Percentiles rank a stretch among this genome's conserved stretches.
Evolutionary conservation across 2,888 invertebrate genomes (phyloP).

Genomic region (Miltochrista miniata): DNA sequence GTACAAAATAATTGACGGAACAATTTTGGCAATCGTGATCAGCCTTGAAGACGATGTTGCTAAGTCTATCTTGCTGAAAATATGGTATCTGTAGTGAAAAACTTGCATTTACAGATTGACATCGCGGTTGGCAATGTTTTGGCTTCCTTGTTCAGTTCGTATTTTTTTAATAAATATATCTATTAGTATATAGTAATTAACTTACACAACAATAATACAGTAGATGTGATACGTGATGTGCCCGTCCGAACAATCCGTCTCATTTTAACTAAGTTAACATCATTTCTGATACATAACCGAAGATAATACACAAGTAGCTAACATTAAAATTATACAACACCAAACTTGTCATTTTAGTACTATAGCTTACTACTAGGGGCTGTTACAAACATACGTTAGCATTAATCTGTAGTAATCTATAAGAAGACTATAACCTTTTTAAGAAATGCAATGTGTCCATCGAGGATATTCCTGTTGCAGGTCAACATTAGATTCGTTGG

Average conservation of each 20-base stretch:
- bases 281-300: constrained; percentile 44
- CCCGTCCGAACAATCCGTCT: constrained; percentile 34
- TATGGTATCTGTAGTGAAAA: neutral
- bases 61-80: neutral
- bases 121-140: neutral
- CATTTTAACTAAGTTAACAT: constrained; percentile 49
- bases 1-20: constrained; percentile 24
- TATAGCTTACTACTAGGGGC: constrained; percentile 38
- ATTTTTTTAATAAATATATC: constrained; percentile 6
- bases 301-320: constrained; percentile 51
- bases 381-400: constrained; percentile 14
- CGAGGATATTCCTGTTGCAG: neutral
- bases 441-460: neutral
- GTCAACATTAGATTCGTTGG: too few relatives aligned
- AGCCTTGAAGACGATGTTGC: neutral
- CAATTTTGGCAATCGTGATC: constrained; percentile 32
- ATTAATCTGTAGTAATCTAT: constrained; percentile 12
- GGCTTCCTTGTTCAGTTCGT: neutral
- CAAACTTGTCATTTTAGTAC: constrained; percentile 47
- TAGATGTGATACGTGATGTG: constrained; percentile 7
- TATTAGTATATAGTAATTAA: neutral
- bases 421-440: constrained; percentile 7
- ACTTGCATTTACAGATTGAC: too few relatives aligned
- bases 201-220: constrained; percentile 3
- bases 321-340: constrained; percentile 64